A percentile compares a stretch with the other conserved stretches of the same genome.
Conservation (phyloP, 2,797 vertebrate genomes). For the Amblyraja radiata region DNA sequence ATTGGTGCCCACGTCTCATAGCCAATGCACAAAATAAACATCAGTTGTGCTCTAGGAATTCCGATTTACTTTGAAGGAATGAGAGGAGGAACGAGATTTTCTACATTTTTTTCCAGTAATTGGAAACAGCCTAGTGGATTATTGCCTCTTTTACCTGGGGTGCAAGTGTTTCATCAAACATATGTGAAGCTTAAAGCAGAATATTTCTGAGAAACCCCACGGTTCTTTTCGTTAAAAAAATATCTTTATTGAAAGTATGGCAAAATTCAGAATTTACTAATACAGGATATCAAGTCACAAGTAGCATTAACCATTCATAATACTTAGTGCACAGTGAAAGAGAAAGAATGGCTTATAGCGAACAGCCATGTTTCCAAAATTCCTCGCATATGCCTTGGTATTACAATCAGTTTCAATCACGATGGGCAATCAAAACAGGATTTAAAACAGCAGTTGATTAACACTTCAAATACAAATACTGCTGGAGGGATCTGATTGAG, state of each 20-base stretch:
- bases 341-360: neutral
- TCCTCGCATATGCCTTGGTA: neutral
- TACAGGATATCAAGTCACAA: neutral
- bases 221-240: neutral
- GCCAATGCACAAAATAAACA: constrained; percentile 9
- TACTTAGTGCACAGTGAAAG: neutral
- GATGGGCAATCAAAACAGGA: neutral
- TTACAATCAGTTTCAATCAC: neutral
- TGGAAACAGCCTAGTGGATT: neutral
- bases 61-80: neutral
- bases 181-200: neutral
- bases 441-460: neutral
- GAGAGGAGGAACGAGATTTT: neutral
- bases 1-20: neutral
- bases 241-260: neutral
- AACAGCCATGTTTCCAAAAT: neutral
- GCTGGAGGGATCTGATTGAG: neutral
- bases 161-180: neutral
- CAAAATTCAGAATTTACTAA: neutral
- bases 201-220: neutral
- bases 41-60: neutral
- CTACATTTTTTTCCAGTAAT: neutral
- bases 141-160: neutral
- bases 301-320: neutral
- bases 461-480: neutral